Evolutionary conservation across 2,888 invertebrate species (phyloP).

Genomic region (Cryptocephalus moraei): DNA sequence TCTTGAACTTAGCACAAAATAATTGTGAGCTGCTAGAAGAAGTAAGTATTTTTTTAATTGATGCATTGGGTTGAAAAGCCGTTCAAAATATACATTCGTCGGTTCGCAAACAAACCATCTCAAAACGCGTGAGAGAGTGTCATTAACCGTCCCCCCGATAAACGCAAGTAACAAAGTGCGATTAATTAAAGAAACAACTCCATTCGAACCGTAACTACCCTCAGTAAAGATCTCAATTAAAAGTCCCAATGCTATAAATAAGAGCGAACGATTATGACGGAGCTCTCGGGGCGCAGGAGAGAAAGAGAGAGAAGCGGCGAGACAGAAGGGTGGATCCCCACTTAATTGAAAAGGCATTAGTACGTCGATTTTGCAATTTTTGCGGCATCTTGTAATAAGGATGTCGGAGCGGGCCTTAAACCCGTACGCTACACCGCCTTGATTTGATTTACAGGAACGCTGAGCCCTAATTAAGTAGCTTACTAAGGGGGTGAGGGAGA

Average conservation of each 20-base stretch:
- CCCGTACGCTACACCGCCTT: conserved; percentile 11
- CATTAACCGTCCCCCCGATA: no score
- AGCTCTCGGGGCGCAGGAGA: neutral
- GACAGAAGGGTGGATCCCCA: conserved; percentile 2
- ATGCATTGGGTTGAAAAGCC: no score
- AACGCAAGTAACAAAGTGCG: no score
- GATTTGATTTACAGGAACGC: conserved; percentile 31
- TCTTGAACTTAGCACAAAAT: no score
- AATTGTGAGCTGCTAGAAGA: no score
- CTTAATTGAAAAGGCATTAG: conserved; percentile 21
- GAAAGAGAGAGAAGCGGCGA: no score
- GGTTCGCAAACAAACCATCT: no score
- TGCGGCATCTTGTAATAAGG: conserved; percentile 23
- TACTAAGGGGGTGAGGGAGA: conserved; percentile 17
- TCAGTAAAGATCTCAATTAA: neutral
- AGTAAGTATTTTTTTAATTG: no score
- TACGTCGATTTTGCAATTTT: conserved; percentile 19
- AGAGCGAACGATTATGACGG: neutral
- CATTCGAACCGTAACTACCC: no score
- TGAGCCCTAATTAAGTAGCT: conserved; percentile 31
- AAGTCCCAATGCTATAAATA: neutral
- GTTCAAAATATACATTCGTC: no score
- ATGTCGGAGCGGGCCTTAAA: conserved; percentile 21
- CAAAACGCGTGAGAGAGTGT: no score
- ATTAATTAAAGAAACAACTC: no score